Conservation (phyloP, 2,888 invertebrate genomes). For the Zygogramma bicolorata region DNA sequence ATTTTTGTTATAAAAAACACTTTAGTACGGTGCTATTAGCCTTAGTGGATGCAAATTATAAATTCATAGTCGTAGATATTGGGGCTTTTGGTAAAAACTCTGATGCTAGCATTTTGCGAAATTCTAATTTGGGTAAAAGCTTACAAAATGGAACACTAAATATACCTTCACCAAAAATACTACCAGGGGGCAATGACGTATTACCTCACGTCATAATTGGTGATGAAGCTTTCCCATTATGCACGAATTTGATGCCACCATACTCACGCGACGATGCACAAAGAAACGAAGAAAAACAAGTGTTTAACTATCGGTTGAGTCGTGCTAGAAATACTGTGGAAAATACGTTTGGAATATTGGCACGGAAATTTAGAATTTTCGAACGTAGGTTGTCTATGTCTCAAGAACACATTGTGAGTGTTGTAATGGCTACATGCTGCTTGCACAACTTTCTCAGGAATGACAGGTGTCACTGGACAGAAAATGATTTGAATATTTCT, state of each 20-base stretch:
- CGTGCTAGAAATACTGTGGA: conserved; percentile 56
- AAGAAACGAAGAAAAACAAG: conserved; percentile 47
- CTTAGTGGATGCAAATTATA: conserved; percentile 35
- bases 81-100: conserved; percentile 29
- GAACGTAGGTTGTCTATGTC: conserved; percentile 19
- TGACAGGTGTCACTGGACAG: conserved; percentile 12
- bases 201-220: conserved; percentile 50
- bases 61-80: conserved; percentile 34
- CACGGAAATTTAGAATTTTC: conserved; percentile 21
- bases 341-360: conserved; percentile 47
- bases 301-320: conserved; percentile 58
- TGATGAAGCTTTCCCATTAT: conserved; percentile 54
- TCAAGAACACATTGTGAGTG: conserved; percentile 17
- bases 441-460: conserved; percentile 19
- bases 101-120: conserved; percentile 33
- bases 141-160: conserved; percentile 14
- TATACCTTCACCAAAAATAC: conserved; percentile 17
- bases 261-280: conserved; percentile 49
- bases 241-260: conserved; percentile 49
- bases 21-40: conserved; percentile 43
- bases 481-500: conserved; percentile 12
- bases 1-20: conserved; percentile 36
- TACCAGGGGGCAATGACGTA: conserved; percentile 39
- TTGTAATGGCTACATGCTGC: conserved; percentile 16
- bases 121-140: conserved; percentile 28